phyloP scores from a whole-genome alignment of 2,888 invertebrate species.

The Drosophila quinaria region DNA sequence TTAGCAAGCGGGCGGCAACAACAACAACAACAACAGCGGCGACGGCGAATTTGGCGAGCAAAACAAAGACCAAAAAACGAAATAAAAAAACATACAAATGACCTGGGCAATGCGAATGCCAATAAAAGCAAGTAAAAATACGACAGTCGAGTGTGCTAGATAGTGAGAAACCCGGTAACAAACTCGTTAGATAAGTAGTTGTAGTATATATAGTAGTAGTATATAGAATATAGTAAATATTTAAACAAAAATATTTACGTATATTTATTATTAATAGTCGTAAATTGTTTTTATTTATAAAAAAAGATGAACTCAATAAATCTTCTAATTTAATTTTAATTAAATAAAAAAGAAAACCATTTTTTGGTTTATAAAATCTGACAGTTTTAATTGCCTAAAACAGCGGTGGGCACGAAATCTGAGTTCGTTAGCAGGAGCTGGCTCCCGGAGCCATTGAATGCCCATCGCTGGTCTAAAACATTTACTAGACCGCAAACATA shows the following conservation, averaged over 20 bases:
- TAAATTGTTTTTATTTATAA: too few relatives aligned
- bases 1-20: constrained; percentile 55
- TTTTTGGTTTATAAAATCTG: too few relatives aligned
- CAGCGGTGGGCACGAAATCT: too few relatives aligned
- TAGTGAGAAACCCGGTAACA: not conserved
- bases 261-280: too few relatives aligned
- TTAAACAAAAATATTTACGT: not conserved
- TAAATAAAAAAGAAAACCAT: too few relatives aligned
- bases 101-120: constrained; percentile 24
- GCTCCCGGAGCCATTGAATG: too few relatives aligned
- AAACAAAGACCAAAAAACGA: constrained; percentile 68
- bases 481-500: not conserved
- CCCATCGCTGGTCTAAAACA: too few relatives aligned
- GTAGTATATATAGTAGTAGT: too few relatives aligned
- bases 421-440: too few relatives aligned
- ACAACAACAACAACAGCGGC: not conserved
- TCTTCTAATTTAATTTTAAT: not conserved
- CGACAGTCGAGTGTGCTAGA: not conserved
- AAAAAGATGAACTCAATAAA: too few relatives aligned
- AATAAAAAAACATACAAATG: constrained; percentile 9
- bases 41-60: constrained; percentile 72
- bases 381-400: too few relatives aligned
- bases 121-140: constrained; percentile 5
- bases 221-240: not conserved
- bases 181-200: too few relatives aligned